phyloP scores from a whole-genome alignment of 2,888 invertebrate genomes.

The Cosmia pyralina region DNA sequence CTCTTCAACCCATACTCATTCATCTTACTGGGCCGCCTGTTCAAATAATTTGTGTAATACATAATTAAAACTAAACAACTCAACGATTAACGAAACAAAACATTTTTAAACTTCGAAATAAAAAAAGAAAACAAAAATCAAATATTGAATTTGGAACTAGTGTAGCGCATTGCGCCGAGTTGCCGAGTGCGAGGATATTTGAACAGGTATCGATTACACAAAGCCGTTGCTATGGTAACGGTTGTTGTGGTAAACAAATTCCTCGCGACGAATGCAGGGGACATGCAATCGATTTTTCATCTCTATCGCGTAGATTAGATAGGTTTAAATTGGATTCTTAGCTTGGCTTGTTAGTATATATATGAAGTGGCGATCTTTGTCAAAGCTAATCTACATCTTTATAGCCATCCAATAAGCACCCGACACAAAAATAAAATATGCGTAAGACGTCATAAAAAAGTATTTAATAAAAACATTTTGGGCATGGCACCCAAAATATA shows the following conservation, averaged over 20 bases:
- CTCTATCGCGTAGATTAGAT: constrained; percentile 34
- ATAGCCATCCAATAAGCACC: no score
- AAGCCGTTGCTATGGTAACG: constrained; percentile 77
- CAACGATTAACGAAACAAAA: constrained; percentile 59
- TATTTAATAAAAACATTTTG: no score
- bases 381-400: no score
- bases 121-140: constrained; percentile 66
- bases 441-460: no score
- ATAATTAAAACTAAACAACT: constrained; percentile 56
- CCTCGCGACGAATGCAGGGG: constrained; percentile 60
- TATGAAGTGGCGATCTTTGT: no score
- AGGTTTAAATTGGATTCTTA: constrained; percentile 11
- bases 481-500: no score
- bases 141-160: constrained; percentile 73
- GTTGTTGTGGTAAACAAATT: constrained; percentile 79
- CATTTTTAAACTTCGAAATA: constrained; percentile 65
- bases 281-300: constrained; percentile 54
- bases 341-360: no score
- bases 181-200: constrained; percentile 71
- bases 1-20: constrained; percentile 89
- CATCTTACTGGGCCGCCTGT: constrained; percentile 86
- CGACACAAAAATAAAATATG: no score
- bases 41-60: constrained; percentile 79
- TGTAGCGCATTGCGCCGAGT: constrained; percentile 82
- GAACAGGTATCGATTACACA: constrained; percentile 81